A percentile compares a stretch with the other conserved stretches of the same genome.
phyloP scores from a whole-genome alignment of 2,797 vertebrate species.

The Limnodromus scolopaceus region DNA sequence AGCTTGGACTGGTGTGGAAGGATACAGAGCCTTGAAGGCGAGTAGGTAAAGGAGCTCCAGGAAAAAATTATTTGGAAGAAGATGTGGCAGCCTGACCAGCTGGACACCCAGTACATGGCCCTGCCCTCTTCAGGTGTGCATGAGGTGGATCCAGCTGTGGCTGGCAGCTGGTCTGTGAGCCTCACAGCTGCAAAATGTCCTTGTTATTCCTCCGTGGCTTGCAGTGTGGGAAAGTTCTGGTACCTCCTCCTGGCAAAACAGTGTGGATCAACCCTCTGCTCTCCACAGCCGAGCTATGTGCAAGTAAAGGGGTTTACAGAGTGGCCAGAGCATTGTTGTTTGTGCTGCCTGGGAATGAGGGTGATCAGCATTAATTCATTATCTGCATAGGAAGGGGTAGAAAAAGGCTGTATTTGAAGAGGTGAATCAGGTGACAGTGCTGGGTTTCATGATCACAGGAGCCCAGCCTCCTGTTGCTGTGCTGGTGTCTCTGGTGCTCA shows the following conservation, averaged over 20 bases:
- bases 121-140: neutral
- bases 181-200: neutral
- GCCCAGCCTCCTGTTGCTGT: neutral
- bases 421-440: neutral
- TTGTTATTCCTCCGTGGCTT: neutral
- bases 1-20: neutral
- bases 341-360: neutral
- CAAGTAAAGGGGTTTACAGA: neutral
- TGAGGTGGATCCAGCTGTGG: neutral
- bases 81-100: neutral
- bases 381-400: neutral
- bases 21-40: neutral
- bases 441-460: neutral
- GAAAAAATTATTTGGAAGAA: neutral
- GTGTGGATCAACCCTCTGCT: neutral
- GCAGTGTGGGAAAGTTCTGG: neutral
- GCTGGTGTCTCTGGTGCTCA: neutral
- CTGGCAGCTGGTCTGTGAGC: neutral
- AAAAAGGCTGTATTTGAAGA: neutral
- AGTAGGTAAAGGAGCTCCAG: neutral
- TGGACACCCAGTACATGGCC: neutral
- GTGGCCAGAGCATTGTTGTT: fast-evolving
- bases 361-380: neutral
- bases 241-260: neutral
- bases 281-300: neutral